Evolutionary conservation across 2,797 vertebrate species (phyloP).

Genomic region (Holocentrus rufus): DNA sequence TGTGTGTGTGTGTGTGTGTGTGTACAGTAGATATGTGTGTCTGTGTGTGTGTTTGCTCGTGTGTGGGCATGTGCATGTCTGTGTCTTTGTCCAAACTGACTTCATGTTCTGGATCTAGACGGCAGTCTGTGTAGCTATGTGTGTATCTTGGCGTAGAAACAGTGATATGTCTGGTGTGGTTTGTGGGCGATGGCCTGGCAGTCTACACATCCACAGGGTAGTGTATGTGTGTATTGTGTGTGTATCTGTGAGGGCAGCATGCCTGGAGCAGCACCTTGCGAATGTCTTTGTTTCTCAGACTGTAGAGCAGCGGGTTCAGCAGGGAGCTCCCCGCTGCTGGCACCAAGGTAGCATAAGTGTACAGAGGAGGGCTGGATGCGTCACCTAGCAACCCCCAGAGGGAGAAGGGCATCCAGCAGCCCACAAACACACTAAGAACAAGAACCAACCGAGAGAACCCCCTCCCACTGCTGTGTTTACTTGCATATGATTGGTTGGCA

Average conservation of each 20-base stretch:
- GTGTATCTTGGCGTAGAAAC: conserved; percentile 67
- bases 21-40: conserved; percentile 1
- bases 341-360: conserved; percentile 90
- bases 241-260: conserved; percentile 84
- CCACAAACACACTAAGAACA: conserved; percentile 90
- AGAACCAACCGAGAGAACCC: conserved; percentile 89
- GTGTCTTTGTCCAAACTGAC: conserved; percentile 30
- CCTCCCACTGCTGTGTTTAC: conserved; percentile 82
- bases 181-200: conserved; percentile 30
- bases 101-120: conserved; percentile 53
- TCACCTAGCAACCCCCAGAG: conserved; percentile 91
- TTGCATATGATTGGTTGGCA: conserved; percentile 81
- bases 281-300: conserved; percentile 94
- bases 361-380: conserved; percentile 83
- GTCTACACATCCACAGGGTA: conserved; percentile 90
- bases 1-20: conserved; percentile 33
- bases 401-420: conserved; percentile 95
- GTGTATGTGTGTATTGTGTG: conserved; percentile 79
- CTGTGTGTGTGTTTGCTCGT: conserved; percentile 34
- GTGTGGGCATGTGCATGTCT: conserved; percentile 11
- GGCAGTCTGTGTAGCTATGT: conserved; percentile 55
- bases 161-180: conserved; percentile 69
- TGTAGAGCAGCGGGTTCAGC: conserved; percentile 94
- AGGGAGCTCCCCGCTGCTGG: conserved; percentile 92
- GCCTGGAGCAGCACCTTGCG: conserved; percentile 89